Percentiles rank a stretch among this genome's conserved stretches.
These are phyloP conservation scores for Psylliodes chrysocephalus DNA, from an alignment of 2,888 invertebrate species.

Conservation along the genomic window DNA sequence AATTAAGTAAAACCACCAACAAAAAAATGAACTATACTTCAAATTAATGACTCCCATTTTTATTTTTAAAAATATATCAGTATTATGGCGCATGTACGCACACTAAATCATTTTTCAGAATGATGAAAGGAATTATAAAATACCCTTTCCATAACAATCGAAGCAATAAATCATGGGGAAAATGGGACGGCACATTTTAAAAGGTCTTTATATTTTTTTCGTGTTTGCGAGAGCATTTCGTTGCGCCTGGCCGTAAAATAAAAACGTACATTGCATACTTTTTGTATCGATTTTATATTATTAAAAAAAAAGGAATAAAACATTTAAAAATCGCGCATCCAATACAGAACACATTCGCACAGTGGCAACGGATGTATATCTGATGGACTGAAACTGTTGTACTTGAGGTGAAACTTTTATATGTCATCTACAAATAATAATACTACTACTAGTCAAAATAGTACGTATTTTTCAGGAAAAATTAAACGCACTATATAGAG, in stretches of 20 bases:
- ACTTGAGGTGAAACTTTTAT: no score
- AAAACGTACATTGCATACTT: slow-evolving; percentile 35
- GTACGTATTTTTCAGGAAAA: no score
- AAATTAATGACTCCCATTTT: no score
- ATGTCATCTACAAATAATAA: no score
- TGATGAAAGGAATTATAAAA: slow-evolving; percentile 34
- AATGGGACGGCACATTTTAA: slow-evolving; percentile 43
- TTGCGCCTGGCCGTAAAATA: slow-evolving; percentile 39
- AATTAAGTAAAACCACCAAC: no score
- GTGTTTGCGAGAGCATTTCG: slow-evolving; percentile 39
- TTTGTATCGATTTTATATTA: slow-evolving; percentile 42
- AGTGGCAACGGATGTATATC: no score
- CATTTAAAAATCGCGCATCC: slow-evolving; percentile 45
- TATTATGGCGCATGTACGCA: slow-evolving; percentile 22
- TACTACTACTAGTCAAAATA: no score
- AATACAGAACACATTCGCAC: slow-evolving; percentile 38
- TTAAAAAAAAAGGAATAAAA: slow-evolving; percentile 41
- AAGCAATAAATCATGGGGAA: slow-evolving; percentile 41
- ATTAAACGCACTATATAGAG: no score
- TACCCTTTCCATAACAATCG: slow-evolving; percentile 36
- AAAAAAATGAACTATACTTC: no score
- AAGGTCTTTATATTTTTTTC: slow-evolving; percentile 43
- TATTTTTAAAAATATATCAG: no score
- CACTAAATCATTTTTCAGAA: slow-evolving; percentile 33
- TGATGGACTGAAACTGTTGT: no score